Conservation (phyloP, 2,797 vertebrate genomes). For the Coranthus polyacanthus region DNA sequence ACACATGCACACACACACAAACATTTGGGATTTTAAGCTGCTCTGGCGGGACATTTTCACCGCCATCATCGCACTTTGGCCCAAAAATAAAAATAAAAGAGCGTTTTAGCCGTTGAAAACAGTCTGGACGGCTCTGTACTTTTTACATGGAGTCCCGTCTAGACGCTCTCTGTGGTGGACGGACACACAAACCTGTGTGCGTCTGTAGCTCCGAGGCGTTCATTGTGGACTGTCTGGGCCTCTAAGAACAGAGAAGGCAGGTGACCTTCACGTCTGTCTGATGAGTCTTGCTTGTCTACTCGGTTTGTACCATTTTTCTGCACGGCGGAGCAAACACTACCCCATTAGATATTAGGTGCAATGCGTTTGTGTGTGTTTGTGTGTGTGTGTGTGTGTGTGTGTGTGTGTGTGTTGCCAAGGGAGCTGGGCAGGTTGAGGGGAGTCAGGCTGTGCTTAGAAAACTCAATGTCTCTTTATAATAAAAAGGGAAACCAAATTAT, state of each 20-base stretch:
- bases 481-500: constrained; percentile 68
- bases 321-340: constrained; percentile 69
- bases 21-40: constrained; percentile 57
- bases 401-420: constrained; percentile 48
- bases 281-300: constrained; percentile 72
- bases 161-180: constrained; percentile 42
- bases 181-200: constrained; percentile 39
- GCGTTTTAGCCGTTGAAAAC: constrained; percentile 30
- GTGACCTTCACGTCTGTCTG: constrained; percentile 81
- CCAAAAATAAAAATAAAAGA: constrained; percentile 21
- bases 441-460: constrained; percentile 60
- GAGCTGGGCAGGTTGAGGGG: constrained; percentile 51
- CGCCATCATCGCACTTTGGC: constrained; percentile 42
- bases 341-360: constrained; percentile 64
- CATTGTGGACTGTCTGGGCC: constrained; percentile 57
- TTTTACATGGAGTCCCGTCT: constrained; percentile 8
- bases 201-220: constrained; percentile 39
- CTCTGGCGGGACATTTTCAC: constrained; percentile 49
- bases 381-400: constrained; percentile 37
- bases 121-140: constrained; percentile 26
- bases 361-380: constrained; percentile 15
- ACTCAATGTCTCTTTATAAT: constrained; percentile 58
- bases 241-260: constrained; percentile 62
- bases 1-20: constrained; percentile 20
- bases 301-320: constrained; percentile 77